Evolutionary conservation across 35 echinoderm and acorn worm species (phyloP).

Genomic region (Diadema setosum): DNA sequence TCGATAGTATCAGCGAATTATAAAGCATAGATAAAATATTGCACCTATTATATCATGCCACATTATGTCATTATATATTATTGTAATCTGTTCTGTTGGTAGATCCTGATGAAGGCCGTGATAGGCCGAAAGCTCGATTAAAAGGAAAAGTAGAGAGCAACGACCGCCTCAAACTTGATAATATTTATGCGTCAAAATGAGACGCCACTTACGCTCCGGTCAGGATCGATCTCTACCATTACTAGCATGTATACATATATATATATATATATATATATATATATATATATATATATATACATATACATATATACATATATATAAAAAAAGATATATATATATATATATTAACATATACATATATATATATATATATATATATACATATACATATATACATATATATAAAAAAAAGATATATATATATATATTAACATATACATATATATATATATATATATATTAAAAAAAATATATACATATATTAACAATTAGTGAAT

Average conservation of each 20-base stretch:
- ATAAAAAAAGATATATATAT: neutral
- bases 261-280: neutral
- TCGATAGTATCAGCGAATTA: too few species aligned
- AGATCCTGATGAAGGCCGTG: too few species aligned
- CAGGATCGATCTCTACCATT: neutral
- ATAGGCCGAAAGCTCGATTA: too few species aligned
- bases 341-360: neutral
- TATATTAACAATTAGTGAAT: too few species aligned
- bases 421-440: neutral
- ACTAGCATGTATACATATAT: neutral
- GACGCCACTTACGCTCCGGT: too few species aligned
- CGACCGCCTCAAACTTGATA: too few species aligned
- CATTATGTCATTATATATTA: too few species aligned
- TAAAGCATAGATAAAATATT: too few species aligned
- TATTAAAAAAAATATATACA: neutral
- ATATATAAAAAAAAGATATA: neutral
- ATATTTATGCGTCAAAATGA: too few species aligned
- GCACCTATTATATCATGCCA: too few species aligned
- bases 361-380: neutral
- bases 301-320: neutral
- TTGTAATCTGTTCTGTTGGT: too few species aligned
- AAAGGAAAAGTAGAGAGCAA: too few species aligned
- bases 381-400: neutral
- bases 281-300: neutral
- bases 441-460: neutral